Conservation (phyloP, 1,140 invertebrate species). For the Rhyzopertha dominica region DNA sequence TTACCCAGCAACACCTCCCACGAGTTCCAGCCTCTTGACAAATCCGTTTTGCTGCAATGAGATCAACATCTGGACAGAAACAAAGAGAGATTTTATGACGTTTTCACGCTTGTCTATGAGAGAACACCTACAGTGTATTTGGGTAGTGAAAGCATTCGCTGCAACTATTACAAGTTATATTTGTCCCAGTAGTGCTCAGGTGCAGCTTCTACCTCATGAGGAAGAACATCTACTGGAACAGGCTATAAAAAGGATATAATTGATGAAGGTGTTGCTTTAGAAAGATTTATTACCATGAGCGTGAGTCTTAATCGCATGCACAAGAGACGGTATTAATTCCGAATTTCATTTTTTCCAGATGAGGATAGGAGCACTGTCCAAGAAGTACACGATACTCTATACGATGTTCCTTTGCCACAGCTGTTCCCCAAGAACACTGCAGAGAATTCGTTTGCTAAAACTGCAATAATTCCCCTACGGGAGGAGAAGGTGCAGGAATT, state of each 20-base stretch:
- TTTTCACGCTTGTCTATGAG: conserved; percentile 11
- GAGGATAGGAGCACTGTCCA: too few relatives aligned
- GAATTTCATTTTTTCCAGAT: too few relatives aligned
- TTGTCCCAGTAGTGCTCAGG: too few relatives aligned
- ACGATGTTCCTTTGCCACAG: conserved; percentile 6
- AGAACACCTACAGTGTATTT: conserved; percentile 18
- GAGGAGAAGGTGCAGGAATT: neutral
- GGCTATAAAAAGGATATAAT: too few relatives aligned
- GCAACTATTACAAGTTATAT: too few relatives aligned
- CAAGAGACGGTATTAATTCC: too few relatives aligned
- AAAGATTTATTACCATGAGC: too few relatives aligned
- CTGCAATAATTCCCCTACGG: neutral
- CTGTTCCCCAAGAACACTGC: conserved; percentile 1
- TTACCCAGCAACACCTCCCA: conserved; percentile 44
- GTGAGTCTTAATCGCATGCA: too few relatives aligned
- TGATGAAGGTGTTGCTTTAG: too few relatives aligned
- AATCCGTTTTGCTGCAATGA: conserved; percentile 36
- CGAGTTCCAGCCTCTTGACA: conserved; percentile 45
- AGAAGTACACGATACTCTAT: conserved; percentile 5
- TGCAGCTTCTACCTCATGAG: too few relatives aligned
- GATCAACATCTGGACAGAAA: conserved; percentile 35
- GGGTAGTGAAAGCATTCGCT: too few relatives aligned
- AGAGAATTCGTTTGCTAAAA: conserved; percentile 12
- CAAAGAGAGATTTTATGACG: conserved; percentile 17
- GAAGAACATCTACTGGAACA: too few relatives aligned